Evolutionary conservation across 2,797 vertebrate genomes (phyloP), one percentile per base, ranked within the genome.

Genomic region (Bradypus variegatus): DNA sequence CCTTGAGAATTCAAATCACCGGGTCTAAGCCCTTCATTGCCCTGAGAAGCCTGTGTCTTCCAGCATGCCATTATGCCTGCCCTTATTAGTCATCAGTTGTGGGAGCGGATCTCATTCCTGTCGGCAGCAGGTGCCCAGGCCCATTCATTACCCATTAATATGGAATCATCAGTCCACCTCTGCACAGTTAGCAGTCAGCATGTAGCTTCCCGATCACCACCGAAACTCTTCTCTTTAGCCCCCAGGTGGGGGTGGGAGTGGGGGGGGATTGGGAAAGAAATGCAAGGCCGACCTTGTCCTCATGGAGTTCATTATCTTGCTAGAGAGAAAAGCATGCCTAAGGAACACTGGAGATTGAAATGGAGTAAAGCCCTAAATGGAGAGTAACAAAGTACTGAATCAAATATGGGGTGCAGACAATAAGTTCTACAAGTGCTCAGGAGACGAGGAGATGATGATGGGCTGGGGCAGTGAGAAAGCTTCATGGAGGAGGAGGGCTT

Each of bases 281-380:
- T 65, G 41, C 75, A 8, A 29, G 13, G 48, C 82, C 41, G 58
- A 73, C 58, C 58, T 36, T 78, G 5, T 21, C 41, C 41, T 88
- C 50, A 70, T 62, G 38, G 53, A 45, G 18, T 41, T 38, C 50
- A 58, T 69, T 80, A 41, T 65, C 76, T 83, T 83, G 65, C 79
- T 89, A 45, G 73, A 89, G 88, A 80, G 64, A 86, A 64, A 87
- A 67, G 45, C 75, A 36, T 33, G 50, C 29, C 70, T 23, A 19
- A 81, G 60, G 21, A 84, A 25, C 38, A 69, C 64, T 64, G 31
- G 29, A 70, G 75, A 82, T 78, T 31, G 69, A 41, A n/a, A 23
- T 33, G 75, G 29, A 77, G 48, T 5, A 55, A 41, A 36, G 38
- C 77, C 81, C 16, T 41, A 36, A 27, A 33, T 8, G 19, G 41